Evolutionary conservation across 2,113 vertebrate genomes (phyloP).

Genomic region (Charadrius vociferus): DNA sequence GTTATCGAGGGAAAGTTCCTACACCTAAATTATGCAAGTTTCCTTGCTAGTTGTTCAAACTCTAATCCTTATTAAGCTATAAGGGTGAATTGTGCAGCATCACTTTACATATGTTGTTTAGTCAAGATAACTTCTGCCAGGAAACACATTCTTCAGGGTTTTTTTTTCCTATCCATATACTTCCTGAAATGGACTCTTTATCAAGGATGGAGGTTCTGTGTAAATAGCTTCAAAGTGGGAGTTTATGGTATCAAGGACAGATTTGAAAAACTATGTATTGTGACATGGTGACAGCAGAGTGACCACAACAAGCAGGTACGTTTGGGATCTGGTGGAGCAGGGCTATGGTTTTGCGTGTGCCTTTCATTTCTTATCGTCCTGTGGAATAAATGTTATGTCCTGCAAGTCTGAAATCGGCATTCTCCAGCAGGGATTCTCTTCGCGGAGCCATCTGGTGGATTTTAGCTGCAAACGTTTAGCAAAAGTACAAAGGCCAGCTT

Average conservation of each 20-base stretch:
- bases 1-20: neutral
- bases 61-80: neutral
- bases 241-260: neutral
- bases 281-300: neutral
- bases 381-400: neutral
- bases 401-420: neutral
- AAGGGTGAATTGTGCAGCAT: fast-evolving
- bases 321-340: neutral
- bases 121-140: neutral
- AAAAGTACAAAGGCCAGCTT: too few relatives aligned
- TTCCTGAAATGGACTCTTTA: neutral
- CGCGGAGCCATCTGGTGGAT: neutral
- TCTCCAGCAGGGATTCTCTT: neutral
- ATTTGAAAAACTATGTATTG: fast-evolving
- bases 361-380: neutral
- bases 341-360: fast-evolving
- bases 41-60: neutral
- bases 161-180: neutral
- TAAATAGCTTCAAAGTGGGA: neutral
- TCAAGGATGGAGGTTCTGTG: neutral
- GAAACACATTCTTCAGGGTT: neutral
- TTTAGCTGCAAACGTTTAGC: neutral
- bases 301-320: neutral
- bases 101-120: neutral
- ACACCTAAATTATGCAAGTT: neutral